Base-by-base conservation (phyloP, 2,113 vertebrate species). In the Oncorhynchus nerka region DNA sequence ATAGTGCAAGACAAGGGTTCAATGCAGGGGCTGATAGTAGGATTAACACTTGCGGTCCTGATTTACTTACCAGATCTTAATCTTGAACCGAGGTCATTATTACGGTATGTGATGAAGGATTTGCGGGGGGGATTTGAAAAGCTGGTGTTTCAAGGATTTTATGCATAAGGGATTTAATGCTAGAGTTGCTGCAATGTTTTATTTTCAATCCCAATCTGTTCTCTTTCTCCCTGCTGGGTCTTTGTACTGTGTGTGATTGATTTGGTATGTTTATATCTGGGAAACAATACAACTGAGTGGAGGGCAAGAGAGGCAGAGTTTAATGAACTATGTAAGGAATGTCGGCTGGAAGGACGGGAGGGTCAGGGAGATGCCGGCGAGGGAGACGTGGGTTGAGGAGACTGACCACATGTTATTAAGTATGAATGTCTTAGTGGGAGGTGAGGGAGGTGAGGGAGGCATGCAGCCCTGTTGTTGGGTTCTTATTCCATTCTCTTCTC, bases 391-490 rank as follows among this genome's bases (percentile, higher is more conserved):
- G 16, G 49, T 55, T 48, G 77, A 85, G 74, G 78, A 84, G 85
- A 91, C 78, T 73, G 79, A 87, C 82, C 73, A 76, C 83, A 78
- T 89, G 85, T 87, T 89, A 79, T 85, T 89, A 80, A 71, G 82
- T 70, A 85, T 88, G 80, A 80, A 80, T 81, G 86, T 82, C 84
- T 83, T 87, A 61, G 83, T 87, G 85, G 89, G 87, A 89, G 89
- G 83, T 77, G 32, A 79, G 85, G 89, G 87, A 89, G 89, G 83
- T 77, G 32, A 79, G 85, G 75, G 81, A 86, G 86, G 83, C 85
- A 83, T 89, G 84, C 87, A 64, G 85, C 87, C 45, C 64, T 30
- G 22, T 24, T 66, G 13, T 30, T 28, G 15, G 64, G 12, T 22
- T 26, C 3, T 22, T 26, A 26, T 22, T 64, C n/a, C 6, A 26